Conservation (phyloP, 2,888 invertebrate genomes). For the Cosmia trapezina region DNA sequence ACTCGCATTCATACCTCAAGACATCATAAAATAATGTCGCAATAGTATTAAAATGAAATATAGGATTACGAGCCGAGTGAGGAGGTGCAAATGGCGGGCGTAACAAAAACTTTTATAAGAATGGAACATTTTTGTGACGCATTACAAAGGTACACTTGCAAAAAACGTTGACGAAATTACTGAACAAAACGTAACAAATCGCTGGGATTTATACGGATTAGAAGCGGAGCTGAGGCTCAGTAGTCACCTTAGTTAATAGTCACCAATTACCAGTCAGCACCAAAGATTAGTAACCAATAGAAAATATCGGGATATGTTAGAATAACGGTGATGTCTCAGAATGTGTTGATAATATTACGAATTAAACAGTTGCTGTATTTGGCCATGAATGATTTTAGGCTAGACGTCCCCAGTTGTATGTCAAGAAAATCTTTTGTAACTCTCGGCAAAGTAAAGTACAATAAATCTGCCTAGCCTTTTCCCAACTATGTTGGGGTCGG, state of each 20-base stretch:
- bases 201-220: constrained; percentile 58
- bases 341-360: background rate
- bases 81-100: constrained; percentile 45
- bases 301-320: background rate
- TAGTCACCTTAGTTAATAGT: constrained; percentile 30
- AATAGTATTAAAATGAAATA: constrained; percentile 54
- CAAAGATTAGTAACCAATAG: constrained; percentile 39
- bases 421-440: background rate
- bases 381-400: background rate
- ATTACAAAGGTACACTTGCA: constrained; percentile 44
- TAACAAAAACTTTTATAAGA: constrained; percentile 51
- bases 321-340: background rate
- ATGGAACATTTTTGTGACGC: constrained; percentile 43
- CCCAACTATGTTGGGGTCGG: too few relatives aligned
- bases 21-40: constrained; percentile 41
- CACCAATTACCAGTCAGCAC: constrained; percentile 19
- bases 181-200: constrained; percentile 61
- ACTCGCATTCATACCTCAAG: constrained; percentile 25
- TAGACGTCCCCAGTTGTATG: background rate
- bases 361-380: background rate
- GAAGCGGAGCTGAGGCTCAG: constrained; percentile 16
- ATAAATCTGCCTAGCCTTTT: too few relatives aligned
- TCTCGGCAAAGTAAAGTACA: too few relatives aligned
- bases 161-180: constrained; percentile 59
- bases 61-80: constrained; percentile 40